Evolutionary conservation across 2,797 vertebrate genomes (phyloP).

Genomic region (Gambelia wislizenii): DNA sequence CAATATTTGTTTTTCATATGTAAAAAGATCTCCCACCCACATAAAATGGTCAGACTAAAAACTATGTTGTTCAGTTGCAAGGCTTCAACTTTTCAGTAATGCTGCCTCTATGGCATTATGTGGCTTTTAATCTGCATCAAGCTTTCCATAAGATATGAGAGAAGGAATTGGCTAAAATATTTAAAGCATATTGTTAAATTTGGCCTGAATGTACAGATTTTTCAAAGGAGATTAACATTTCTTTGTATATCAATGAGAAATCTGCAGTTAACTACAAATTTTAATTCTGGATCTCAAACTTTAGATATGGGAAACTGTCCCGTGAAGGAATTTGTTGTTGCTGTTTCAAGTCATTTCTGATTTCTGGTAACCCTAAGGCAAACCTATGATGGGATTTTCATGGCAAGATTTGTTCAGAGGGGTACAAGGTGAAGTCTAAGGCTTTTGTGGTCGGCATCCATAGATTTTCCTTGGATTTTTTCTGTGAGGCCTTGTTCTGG

Average conservation of each 20-base stretch:
- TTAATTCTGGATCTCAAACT: not conserved
- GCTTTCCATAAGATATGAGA: not conserved
- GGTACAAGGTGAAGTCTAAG: no score
- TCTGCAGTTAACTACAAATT: not conserved
- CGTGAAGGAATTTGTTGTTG: no score
- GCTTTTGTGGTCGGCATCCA: no score
- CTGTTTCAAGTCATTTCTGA: no score
- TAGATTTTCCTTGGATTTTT: no score
- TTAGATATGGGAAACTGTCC: no score
- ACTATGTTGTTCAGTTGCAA: constrained; percentile 10
- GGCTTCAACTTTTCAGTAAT: constrained; percentile 45
- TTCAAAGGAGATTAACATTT: not conserved
- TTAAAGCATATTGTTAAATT: constrained; percentile 1
- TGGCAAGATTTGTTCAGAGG: no score
- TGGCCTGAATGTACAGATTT: not conserved
- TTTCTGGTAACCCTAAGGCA: no score
- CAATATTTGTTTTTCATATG: constrained; percentile 68
- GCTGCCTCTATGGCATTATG: constrained; percentile 23
- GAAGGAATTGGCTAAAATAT: not conserved
- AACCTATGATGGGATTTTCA: no score
- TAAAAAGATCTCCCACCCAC: constrained; percentile 56
- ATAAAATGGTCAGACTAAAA: constrained; percentile 54
- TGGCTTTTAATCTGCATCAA: not conserved
- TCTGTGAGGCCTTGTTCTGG: no score
- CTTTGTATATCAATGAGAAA: constrained; percentile 14